A percentile compares a stretch with the other conserved stretches of the same genome.
Evolutionary conservation across 2,888 invertebrate species (phyloP).

Genomic region (Hartigia nigra): DNA sequence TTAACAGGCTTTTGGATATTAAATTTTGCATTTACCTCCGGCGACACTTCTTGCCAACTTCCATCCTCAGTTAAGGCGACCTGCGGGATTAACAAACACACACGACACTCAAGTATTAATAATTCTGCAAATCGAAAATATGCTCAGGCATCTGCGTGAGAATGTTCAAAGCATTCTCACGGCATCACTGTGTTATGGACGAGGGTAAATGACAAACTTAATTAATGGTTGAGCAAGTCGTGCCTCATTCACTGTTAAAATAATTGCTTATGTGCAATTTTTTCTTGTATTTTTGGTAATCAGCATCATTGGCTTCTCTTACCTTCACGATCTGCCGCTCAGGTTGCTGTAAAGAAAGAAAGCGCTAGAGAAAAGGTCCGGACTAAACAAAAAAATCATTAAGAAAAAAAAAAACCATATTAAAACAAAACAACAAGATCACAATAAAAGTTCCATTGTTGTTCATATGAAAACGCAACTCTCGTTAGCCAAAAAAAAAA

Average conservation of each 20-base stretch:
- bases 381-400: slow-evolving; percentile 36
- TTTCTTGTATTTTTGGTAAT: background rate
- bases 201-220: background rate
- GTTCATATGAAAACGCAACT: slow-evolving; percentile 32
- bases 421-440: background rate
- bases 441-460: slow-evolving; percentile 20
- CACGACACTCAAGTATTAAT: slow-evolving; percentile 27
- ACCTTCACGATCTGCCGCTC: slow-evolving; percentile 65
- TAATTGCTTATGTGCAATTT: background rate
- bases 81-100: slow-evolving; percentile 62
- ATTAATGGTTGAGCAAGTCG: background rate
- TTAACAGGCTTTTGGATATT: background rate
- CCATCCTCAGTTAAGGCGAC: slow-evolving; percentile 65
- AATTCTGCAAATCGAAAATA: background rate
- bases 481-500: slow-evolving; percentile 7
- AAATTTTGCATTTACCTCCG: slow-evolving; percentile 50
- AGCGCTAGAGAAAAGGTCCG: slow-evolving; percentile 35
- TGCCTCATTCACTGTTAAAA: background rate
- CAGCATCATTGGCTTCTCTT: slow-evolving; percentile 31
- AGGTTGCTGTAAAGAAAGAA: slow-evolving; percentile 56
- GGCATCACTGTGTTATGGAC: background rate
- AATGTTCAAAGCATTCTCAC: background rate
- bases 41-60: slow-evolving; percentile 66
- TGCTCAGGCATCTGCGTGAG: background rate
- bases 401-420: slow-evolving; percentile 26